Conservation (phyloP, 1,140 invertebrate genomes). For the Achroia grisella region DNA sequence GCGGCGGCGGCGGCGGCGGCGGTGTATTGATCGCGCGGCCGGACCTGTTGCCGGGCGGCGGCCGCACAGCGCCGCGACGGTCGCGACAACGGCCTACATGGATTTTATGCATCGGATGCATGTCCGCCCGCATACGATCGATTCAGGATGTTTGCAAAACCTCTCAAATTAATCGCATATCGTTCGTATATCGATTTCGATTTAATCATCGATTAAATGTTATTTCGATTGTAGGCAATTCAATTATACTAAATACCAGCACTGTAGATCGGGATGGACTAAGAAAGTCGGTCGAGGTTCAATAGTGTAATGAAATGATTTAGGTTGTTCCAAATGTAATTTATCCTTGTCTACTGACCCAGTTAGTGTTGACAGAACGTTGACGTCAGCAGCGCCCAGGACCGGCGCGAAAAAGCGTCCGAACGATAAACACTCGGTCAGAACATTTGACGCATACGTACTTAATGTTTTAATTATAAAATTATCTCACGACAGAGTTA, state of each 20-base stretch:
- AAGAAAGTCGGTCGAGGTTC: background rate
- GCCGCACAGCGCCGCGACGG: slow-evolving; percentile 12
- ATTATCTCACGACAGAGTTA: slow-evolving; percentile 7
- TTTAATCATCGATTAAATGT: background rate
- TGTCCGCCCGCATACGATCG: slow-evolving; percentile 7
- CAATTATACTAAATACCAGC: no score
- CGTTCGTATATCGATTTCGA: no score
- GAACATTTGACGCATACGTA: slow-evolving; percentile 20
- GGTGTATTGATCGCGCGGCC: slow-evolving; percentile 50
- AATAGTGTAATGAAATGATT: slow-evolving; percentile 30
- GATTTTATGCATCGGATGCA: slow-evolving; percentile 25
- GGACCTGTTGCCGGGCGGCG: slow-evolving; percentile 63
- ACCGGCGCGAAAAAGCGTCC: slow-evolving; percentile 35
- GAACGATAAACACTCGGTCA: slow-evolving; percentile 27
- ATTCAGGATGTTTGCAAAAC: slow-evolving; percentile 10
- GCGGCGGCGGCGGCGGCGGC: slow-evolving; percentile 26
- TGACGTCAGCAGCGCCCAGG: slow-evolving; percentile 51
- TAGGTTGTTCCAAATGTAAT: slow-evolving; percentile 40
- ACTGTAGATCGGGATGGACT: slow-evolving; percentile 5
- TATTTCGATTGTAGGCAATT: background rate
- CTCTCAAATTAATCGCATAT: background rate
- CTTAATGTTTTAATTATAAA: slow-evolving; percentile 26
- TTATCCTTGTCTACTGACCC: slow-evolving; percentile 55
- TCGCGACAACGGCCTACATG: slow-evolving; percentile 18
- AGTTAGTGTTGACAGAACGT: slow-evolving; percentile 59